phyloP scores from a whole-genome alignment of 1,140 invertebrate genomes.

The Drosophila gunungcola region DNA sequence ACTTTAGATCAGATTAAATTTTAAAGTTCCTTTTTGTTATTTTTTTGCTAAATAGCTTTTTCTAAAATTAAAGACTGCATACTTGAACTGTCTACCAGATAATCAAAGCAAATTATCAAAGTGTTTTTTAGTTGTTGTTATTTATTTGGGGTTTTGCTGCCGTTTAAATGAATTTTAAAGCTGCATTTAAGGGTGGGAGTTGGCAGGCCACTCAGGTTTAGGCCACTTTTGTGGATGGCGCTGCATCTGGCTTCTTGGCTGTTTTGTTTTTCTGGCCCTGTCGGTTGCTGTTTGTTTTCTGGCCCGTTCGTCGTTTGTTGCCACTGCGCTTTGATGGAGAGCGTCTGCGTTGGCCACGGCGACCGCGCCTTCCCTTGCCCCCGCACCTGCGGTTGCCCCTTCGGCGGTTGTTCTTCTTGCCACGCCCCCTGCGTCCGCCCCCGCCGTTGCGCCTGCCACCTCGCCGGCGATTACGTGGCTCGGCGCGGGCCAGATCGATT shows the following conservation, averaged over 20 bases:
- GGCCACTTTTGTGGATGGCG: constrained; percentile 15
- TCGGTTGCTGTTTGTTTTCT: constrained; percentile 14
- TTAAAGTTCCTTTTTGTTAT: no score
- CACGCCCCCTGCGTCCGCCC: constrained; percentile 30
- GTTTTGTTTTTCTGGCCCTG: constrained; percentile 17
- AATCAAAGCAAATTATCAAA: not conserved
- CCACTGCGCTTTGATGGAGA: constrained; percentile 18
- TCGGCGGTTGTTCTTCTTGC: constrained; percentile 20
- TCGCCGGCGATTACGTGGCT: constrained; percentile 1
- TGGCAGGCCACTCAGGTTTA: not conserved
- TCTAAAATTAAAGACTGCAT: no score
- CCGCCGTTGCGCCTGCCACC: constrained; percentile 8
- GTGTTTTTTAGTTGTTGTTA: not conserved
- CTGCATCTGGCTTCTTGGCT: constrained; percentile 9
- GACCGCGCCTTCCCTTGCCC: constrained; percentile 14
- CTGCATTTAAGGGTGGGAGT: not conserved
- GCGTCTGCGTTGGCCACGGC: constrained; percentile 30
- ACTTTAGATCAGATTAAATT: no score
- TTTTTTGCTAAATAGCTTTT: no score
- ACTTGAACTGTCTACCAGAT: no score
- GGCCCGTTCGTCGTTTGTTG: constrained; percentile 16
- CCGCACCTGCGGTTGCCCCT: constrained; percentile 37
- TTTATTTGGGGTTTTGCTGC: constrained; percentile 1
- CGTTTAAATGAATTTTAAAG: constrained; percentile 3
- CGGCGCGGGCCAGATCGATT: not conserved